These are phyloP conservation scores for Myodes glareolus DNA, from an alignment of 2,113 vertebrate species.

Conservation along the genomic window DNA sequence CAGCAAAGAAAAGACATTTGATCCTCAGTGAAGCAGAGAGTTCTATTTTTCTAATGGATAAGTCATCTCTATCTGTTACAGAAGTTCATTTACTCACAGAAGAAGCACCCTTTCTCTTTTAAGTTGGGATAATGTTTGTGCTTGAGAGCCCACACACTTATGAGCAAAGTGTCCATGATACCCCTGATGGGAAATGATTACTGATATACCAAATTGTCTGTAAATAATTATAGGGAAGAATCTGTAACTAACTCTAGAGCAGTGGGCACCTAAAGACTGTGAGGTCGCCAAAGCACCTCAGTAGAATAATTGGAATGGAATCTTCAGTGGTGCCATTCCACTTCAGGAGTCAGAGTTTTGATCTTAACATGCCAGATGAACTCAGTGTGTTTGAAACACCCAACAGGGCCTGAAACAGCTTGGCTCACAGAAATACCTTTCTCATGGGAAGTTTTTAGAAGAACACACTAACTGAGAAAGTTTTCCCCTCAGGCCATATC, in stretches of 20 bases:
- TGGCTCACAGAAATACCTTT: neutral
- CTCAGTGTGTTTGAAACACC: neutral
- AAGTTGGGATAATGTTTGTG: neutral
- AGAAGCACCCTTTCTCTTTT: neutral
- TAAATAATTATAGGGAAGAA: neutral
- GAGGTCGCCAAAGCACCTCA: neutral
- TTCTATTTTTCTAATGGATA: neutral
- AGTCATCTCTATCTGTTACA: neutral
- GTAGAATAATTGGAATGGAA: neutral
- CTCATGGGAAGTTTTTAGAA: neutral
- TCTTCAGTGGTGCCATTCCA: neutral
- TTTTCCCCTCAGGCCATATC: neutral
- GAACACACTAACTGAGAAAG: neutral
- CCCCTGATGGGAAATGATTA: neutral
- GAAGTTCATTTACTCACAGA: neutral
- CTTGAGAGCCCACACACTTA: neutral
- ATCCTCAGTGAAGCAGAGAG: neutral
- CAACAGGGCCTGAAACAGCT: neutral
- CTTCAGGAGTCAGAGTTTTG: constrained; percentile 3
- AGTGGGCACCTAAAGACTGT: neutral
- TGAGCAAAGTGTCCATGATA: neutral
- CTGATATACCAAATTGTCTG: neutral
- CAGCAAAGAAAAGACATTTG: neutral
- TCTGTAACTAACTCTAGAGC: neutral
- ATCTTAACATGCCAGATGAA: neutral